Percentiles rank a stretch among this genome's conserved stretches.
Evolutionary conservation across 2,888 invertebrate genomes (phyloP).

Genomic region (Gerris lacustris): DNA sequence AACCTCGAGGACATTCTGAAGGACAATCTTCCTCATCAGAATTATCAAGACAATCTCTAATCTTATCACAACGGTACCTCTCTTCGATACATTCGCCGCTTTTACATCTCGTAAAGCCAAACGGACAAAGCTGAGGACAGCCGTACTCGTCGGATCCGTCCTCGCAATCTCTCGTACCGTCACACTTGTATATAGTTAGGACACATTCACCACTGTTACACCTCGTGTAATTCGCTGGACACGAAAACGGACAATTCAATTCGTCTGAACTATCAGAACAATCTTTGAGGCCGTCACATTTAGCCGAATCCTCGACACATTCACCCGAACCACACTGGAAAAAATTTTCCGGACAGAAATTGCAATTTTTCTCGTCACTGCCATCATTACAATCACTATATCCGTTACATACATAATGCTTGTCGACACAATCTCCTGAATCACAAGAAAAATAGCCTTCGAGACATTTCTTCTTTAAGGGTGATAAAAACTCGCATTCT

Average conservation of each 20-base stretch:
- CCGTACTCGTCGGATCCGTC: conserved; percentile 51
- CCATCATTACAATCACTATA: background rate
- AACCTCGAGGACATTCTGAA: conserved; percentile 7
- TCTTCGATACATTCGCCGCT: background rate
- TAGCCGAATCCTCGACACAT: background rate
- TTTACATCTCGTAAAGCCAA: background rate
- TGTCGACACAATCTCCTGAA: conserved; percentile 8
- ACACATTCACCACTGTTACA: conserved; percentile 52
- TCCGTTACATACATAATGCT: background rate
- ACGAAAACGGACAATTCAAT: conserved; percentile 37
- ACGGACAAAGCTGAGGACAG: conserved; percentile 42
- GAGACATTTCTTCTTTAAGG: background rate
- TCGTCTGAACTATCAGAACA: conserved; percentile 16
- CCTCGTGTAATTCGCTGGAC: conserved; percentile 44
- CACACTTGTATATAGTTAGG: conserved; percentile 42
- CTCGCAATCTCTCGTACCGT: conserved; percentile 43
- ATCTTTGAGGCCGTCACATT: background rate
- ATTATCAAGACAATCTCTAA: background rate
- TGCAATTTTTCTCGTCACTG: background rate
- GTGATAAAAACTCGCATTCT: conserved; percentile 23
- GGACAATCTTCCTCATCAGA: background rate
- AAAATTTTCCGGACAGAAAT: background rate
- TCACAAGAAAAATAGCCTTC: background rate
- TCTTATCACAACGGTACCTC: background rate
- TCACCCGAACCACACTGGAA: background rate